Evolutionary conservation across 2,888 invertebrate genomes (phyloP).

Genomic region (Empis livida): DNA sequence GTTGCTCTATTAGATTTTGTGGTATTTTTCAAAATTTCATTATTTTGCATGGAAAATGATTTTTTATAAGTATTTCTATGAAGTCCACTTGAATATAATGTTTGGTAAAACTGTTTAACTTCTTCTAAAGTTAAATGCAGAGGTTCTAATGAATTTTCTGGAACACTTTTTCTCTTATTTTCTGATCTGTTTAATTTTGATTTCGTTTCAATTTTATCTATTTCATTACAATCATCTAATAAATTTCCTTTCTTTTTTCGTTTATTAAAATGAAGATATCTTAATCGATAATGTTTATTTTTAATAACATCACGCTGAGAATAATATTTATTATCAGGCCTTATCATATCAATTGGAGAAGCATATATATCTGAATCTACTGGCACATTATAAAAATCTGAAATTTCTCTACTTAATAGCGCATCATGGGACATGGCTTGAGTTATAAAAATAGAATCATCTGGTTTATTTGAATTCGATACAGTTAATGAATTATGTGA

Average conservation of each 20-base stretch:
- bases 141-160: conserved; percentile 54
- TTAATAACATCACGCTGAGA: conserved; percentile 11
- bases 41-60: conserved; percentile 1
- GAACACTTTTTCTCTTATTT: conserved; percentile 55
- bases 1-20: background rate
- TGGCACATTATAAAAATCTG: conserved; percentile 78
- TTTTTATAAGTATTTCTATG: too few species aligned
- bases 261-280: background rate
- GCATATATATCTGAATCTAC: conserved; percentile 82
- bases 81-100: conserved; percentile 47
- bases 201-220: conserved; percentile 14
- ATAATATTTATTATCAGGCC: conserved; percentile 42
- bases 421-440: conserved; percentile 82
- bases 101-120: conserved; percentile 71
- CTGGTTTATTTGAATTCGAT: conserved; percentile 56
- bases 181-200: conserved; percentile 12
- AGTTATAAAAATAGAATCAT: conserved; percentile 77
- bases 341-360: conserved; percentile 69
- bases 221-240: conserved; percentile 2
- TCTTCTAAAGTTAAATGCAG: conserved; percentile 76
- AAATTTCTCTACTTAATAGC: conserved; percentile 61
- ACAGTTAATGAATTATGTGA: conserved; percentile 71
- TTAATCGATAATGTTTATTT: background rate
- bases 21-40: conserved; percentile 18
- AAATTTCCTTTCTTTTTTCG: background rate